Evolutionary conservation across 2,797 vertebrate genomes (phyloP), one percentile per base, ranked within the genome.

Genomic region (Columba guinea): DNA sequence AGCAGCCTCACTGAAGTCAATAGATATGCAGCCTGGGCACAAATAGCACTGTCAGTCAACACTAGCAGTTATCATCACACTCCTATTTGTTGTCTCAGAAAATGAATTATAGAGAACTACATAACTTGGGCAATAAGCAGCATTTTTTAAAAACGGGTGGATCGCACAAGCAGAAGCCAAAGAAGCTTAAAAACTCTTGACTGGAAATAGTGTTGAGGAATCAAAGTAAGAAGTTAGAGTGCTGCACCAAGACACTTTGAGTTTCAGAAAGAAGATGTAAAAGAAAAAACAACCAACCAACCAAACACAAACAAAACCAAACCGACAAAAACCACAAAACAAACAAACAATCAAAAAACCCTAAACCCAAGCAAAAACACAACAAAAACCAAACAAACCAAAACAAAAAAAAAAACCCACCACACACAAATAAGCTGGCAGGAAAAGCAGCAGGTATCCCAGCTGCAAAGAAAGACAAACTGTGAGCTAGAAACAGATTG

Each of bases 401-500:
- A 41, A 7, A 79, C 26, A 51, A 35, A 35, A 52, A 46, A 46
- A 46, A 46, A 39, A 39, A 5, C 41, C 44, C 44, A 46, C 18
- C 44, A 46, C 44, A 46, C 44, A 46, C 44, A 46, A 46, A 46
- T 20, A 46, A 52, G 2, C n/a, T 79, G 44, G 27, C 79, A 90
- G 60, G 60, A 92, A 80, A 84, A 92, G 24, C 64, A 85, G 16
- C 65, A 94, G 79, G 91, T 93, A 95, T 48, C 51, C 37, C 79
- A 94, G 71, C 65, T 32, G 51, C 73, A 94, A 49, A 71, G 51
- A 34, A 34, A 48, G 65, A 73, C 76, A 85, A 90, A 68, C 46
- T 4, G 4, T 74, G 58, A 95, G 35, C 35, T 65, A 67, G 59
- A 84, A 92, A 78, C 71, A 81, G 79, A 83, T n/a, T 94, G 83